Percentiles rank a stretch among this genome's conserved stretches.
Conservation (phyloP, 30 jellyfish, hydroid and myxozoan species). For the Chironex yamaguchii region DNA sequence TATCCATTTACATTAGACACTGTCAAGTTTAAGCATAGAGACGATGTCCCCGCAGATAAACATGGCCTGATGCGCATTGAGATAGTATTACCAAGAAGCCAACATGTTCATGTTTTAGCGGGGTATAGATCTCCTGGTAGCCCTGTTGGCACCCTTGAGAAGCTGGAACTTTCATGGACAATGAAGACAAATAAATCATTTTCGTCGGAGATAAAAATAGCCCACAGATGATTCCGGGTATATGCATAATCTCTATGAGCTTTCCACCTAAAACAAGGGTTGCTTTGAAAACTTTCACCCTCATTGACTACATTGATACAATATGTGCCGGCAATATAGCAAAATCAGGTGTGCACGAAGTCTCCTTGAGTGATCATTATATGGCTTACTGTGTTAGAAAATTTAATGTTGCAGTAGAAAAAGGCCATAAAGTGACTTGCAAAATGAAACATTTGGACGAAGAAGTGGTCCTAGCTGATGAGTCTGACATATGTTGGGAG, state of each 20-base stretch:
- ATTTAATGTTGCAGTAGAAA: not conserved
- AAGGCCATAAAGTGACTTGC: not conserved
- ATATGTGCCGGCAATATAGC: conserved; percentile 12
- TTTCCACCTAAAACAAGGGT: conserved; percentile 24
- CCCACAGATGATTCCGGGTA: not conserved
- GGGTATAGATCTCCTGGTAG: too few relatives aligned
- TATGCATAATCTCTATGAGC: conserved; percentile 11
- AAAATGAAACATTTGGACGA: conserved; percentile 17
- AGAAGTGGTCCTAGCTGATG: conserved; percentile 3
- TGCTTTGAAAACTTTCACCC: not conserved
- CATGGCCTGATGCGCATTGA: too few relatives aligned
- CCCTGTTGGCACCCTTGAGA: too few relatives aligned
- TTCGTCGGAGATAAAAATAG: too few relatives aligned
- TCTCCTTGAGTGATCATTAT: conserved; percentile 21
- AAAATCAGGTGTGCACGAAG: conserved; percentile 28
- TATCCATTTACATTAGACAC: too few relatives aligned
- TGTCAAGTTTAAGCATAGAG: too few relatives aligned
- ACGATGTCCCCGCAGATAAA: too few relatives aligned
- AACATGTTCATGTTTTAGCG: too few relatives aligned
- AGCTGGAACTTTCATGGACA: too few relatives aligned
- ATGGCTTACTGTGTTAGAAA: too few relatives aligned
- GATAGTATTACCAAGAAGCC: too few relatives aligned
- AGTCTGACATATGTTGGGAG: conserved; percentile 50
- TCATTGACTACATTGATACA: not conserved
- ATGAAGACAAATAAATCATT: too few relatives aligned